phyloP scores from a whole-genome alignment of 2,113 vertebrate species.

The Dissostichus mawsoni region DNA sequence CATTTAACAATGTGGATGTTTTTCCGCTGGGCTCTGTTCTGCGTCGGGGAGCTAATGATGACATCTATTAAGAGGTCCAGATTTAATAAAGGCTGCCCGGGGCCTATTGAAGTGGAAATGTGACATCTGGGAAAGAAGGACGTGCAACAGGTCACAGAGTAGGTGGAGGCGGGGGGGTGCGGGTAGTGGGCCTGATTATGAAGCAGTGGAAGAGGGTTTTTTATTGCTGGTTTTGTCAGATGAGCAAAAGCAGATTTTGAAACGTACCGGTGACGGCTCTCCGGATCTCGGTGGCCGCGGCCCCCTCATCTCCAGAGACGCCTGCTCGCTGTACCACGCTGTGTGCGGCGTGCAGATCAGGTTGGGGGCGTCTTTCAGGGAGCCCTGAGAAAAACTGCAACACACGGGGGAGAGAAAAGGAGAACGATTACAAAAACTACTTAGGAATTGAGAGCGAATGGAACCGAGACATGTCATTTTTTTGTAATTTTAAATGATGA shows the following conservation, averaged over 20 bases:
- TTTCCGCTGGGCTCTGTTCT: constrained; percentile 33
- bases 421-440: neutral
- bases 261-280: constrained; percentile 94
- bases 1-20: constrained; percentile 57
- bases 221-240: neutral
- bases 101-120: constrained; percentile 65
- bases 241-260: no score
- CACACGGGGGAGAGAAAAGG: neutral
- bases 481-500: neutral
- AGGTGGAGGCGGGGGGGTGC: no score
- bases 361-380: constrained; percentile 95
- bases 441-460: no score
- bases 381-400: constrained; percentile 93
- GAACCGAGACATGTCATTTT: no score
- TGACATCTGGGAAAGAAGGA: constrained; percentile 54
- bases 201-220: neutral
- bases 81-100: constrained; percentile 64
- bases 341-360: constrained; percentile 98
- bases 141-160: constrained; percentile 21
- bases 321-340: constrained; percentile 98
- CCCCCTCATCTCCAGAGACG: constrained; percentile 97
- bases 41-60: constrained; percentile 58
- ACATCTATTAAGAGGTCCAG: constrained; percentile 66
- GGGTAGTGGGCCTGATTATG: no score
- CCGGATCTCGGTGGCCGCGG: constrained; percentile 96